phyloP scores from a whole-genome alignment of 1,140 invertebrate genomes.

The Tetranychus urticae region DNA sequence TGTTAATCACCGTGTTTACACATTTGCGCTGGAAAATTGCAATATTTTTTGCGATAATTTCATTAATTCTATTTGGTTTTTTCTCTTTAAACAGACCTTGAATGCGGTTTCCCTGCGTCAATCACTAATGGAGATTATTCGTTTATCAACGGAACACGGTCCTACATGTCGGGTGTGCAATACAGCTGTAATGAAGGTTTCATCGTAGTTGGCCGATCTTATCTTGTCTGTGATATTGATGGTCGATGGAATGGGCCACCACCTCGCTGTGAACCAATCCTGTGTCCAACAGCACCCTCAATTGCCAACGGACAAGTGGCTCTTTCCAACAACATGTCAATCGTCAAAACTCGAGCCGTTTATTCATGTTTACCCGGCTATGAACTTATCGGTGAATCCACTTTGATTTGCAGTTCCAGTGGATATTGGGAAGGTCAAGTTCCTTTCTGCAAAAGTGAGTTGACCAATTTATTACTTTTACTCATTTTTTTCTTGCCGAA shows the following conservation, averaged over 20 bases:
- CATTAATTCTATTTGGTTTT: background rate
- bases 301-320: conserved; percentile 43
- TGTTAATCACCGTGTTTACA: background rate
- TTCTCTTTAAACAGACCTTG: conserved; percentile 34
- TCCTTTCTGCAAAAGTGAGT: conserved; percentile 23
- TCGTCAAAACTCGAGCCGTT: conserved; percentile 40
- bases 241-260: conserved; percentile 81
- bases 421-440: conserved; percentile 51
- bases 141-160: conserved; percentile 53
- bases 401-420: conserved; percentile 41
- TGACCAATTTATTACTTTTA: too few species aligned
- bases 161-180: conserved; percentile 56
- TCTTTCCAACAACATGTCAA: conserved; percentile 34
- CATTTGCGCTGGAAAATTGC: background rate
- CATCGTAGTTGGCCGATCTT: conserved; percentile 50
- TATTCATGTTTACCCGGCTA: conserved; percentile 44
- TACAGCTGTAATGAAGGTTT: conserved; percentile 60
- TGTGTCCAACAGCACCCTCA: conserved; percentile 41
- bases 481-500: too few species aligned
- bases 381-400: conserved; percentile 33
- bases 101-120: conserved; percentile 65
- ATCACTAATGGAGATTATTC: conserved; percentile 55
- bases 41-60: background rate
- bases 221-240: conserved; percentile 68
- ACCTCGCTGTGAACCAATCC: conserved; percentile 53